Evolutionary conservation across 2,888 invertebrate species (phyloP).

Genomic region (Lepidocyrtinus sp.): DNA sequence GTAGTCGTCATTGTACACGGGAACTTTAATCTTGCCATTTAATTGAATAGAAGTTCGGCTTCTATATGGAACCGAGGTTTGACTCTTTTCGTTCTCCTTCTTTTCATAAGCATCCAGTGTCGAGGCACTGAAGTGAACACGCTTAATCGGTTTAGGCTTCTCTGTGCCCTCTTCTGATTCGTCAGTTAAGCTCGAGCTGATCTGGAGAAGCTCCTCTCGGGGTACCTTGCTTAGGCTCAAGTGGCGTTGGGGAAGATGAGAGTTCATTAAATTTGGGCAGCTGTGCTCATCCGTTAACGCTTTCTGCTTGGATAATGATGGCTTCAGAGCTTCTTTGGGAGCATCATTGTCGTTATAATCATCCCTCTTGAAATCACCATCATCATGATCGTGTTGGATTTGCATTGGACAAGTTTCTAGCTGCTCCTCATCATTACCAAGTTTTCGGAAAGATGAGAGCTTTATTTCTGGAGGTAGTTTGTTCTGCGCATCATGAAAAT

Average conservation of each 20-base stretch:
- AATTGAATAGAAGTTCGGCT: no score
- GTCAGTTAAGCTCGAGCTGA: conserved; percentile 6
- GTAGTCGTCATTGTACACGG: conserved; percentile 41
- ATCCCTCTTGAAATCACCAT: neutral
- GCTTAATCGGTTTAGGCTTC: neutral
- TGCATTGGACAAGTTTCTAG: neutral
- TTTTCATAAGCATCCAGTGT: neutral
- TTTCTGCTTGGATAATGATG: neutral
- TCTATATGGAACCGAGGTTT: no score
- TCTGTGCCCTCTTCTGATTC: neutral
- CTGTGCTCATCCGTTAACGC: neutral
- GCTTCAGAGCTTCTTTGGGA: neutral
- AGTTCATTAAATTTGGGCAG: neutral
- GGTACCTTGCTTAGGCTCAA: conserved; percentile 32
- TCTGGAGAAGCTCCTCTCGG: conserved; percentile 22
- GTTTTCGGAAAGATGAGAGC: neutral
- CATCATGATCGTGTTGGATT: neutral
- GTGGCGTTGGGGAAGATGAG: neutral
- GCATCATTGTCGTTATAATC: neutral
- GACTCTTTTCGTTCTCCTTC: conserved; percentile 4
- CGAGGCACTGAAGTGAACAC: neutral
- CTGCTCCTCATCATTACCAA: neutral
- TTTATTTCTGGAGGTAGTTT: neutral
- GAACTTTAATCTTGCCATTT: conserved; percentile 17
- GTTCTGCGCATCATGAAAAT: neutral